Evolutionary conservation across 2,797 vertebrate genomes (phyloP), one percentile per base, ranked within the genome.

Genomic region (Catharus ustulatus): DNA sequence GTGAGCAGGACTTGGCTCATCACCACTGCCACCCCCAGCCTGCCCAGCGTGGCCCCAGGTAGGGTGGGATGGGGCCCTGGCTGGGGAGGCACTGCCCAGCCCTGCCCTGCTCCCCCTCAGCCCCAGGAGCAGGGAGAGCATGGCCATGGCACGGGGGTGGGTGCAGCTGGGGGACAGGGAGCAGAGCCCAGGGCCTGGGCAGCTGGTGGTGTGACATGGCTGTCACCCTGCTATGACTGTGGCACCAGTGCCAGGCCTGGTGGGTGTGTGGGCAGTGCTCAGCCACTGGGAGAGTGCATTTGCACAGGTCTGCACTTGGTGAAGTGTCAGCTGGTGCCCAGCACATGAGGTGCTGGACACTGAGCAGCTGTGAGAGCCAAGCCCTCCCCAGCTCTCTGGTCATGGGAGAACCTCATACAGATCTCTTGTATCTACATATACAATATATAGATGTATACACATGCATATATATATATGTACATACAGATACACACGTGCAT

Each of bases 81-180:
- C 38, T 27, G 43, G 13, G 0, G 11, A 15, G 51, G 24, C 11
- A 5, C 59, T 61, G 84, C 58, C 30, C 43, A 38, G 71, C 45
- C 46, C 58, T 30, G 13, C 15, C 38, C 45, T 11, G 34, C 49
- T 51, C 26, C 27, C 5, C 49, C 54, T 15, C 16, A 12, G 46
- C 30, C 30, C 15, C 2, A 5, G 38, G 24, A 21, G 67, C 79
- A 75, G 32, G 57, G 69, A 18, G 11, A 21, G 42, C 74, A 36
- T 0, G 1, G 68, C n/a, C 30, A 2, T 0, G 2, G 78, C 15
- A 1, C 0, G 2, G 11, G 7, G 6, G n/a, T 2, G 19, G 64
- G 64, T 3, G 15, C 13, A 5, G 6, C 7, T 5, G 5, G 27
- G 15, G n/a, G 5, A 20, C 30, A 32, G 57, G 62, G 14, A 22